Evolutionary conservation across 2,888 invertebrate genomes (phyloP).

Genomic region (Gymnocheta viridis): DNA sequence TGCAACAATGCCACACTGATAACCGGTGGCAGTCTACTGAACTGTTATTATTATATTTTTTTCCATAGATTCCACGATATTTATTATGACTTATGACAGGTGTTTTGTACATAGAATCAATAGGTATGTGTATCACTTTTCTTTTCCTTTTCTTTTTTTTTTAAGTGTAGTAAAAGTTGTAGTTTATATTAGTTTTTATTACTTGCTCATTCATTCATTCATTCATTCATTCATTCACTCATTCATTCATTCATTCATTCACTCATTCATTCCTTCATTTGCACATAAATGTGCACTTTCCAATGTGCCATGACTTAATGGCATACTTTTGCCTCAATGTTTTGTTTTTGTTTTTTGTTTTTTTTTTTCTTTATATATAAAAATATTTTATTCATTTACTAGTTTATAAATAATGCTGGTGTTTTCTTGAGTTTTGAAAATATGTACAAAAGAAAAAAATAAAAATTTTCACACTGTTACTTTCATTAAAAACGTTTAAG

Average conservation of each 20-base stretch:
- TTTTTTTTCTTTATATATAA: constrained; percentile 23
- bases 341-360: too few relatives aligned
- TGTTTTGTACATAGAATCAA: constrained; percentile 5
- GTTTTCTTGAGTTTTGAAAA: constrained; percentile 11
- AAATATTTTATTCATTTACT: constrained; percentile 36
- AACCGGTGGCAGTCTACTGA: background rate
- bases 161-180: background rate
- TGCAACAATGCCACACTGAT: background rate
- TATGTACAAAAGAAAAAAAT: background rate
- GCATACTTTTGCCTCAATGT: constrained; percentile 63
- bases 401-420: constrained; percentile 9
- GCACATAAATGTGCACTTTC: constrained; percentile 60
- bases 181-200: constrained; percentile 40
- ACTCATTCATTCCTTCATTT: background rate
- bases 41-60: background rate
- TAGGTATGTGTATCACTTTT: constrained; percentile 31
- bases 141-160: background rate
- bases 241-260: background rate
- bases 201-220: background rate
- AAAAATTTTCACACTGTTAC: constrained; percentile 62
- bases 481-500: constrained; percentile 59
- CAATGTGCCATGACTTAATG: constrained; percentile 67
- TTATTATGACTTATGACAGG: constrained; percentile 50
- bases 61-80: constrained; percentile 21
- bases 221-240: background rate